Conservation (phyloP, 2,113 vertebrate genomes). For the Grammomys surdaster region DNA sequence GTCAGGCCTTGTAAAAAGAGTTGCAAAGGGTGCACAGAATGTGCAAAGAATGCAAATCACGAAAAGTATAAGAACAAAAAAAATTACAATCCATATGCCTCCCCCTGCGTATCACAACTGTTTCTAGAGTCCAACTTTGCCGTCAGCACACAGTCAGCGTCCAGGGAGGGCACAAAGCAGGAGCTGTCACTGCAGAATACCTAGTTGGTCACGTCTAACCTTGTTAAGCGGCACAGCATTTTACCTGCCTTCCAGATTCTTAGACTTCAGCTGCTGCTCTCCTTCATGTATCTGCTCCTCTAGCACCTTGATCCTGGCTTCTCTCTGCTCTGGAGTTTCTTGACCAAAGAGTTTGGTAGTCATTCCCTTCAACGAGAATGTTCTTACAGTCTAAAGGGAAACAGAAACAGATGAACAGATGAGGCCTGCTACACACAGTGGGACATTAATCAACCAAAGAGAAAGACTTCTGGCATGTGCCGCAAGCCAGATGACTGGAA, state of each 20-base stretch:
- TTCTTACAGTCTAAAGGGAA: constrained; percentile 91
- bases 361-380: constrained; percentile 97
- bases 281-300: constrained; percentile 96
- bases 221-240: not conserved
- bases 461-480: not conserved
- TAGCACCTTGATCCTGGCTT: constrained; percentile 93
- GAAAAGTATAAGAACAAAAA: not conserved
- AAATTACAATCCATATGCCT: not conserved
- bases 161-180: not conserved
- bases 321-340: constrained; percentile 96
- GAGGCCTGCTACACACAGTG: not conserved
- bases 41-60: not conserved
- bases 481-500: not conserved
- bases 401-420: constrained; percentile 33
- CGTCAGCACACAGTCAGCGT: not conserved
- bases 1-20: not conserved
- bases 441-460: constrained; percentile 6
- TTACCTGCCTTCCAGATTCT: constrained; percentile 95
- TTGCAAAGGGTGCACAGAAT: not conserved
- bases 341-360: constrained; percentile 98
- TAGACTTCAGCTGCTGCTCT: constrained; percentile 92
- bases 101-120: not conserved
- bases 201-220: not conserved
- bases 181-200: not conserved
- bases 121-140: not conserved